A percentile compares a stretch with the other conserved stretches of the same genome.
Conservation (phyloP, 2,888 invertebrate genomes). For the Creontiades dilutus region DNA sequence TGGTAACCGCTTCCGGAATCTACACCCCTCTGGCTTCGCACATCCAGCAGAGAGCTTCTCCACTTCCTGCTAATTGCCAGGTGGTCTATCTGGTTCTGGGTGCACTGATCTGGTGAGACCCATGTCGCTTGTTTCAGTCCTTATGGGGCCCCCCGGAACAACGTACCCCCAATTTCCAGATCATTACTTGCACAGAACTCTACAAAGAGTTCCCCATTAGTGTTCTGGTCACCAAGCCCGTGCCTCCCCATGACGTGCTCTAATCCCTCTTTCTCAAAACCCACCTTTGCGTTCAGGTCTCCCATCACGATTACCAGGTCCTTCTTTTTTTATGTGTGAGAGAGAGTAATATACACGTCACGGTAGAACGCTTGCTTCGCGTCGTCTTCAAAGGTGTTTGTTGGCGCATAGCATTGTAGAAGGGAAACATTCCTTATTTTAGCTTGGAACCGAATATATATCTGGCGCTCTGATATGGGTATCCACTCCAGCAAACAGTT, state of each 20-base stretch:
- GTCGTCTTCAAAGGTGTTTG: conserved; percentile 19
- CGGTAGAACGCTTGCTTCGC: conserved; percentile 22
- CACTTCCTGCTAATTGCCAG: conserved; percentile 69
- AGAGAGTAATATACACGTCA: neutral
- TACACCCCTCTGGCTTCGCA: conserved; percentile 50
- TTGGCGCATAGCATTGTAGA: conserved; percentile 46
- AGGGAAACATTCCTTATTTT: conserved; percentile 15
- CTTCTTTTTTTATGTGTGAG: neutral
- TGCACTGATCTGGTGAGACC: conserved; percentile 71
- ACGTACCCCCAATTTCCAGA: conserved; percentile 43
- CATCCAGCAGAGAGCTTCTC: conserved; percentile 71
- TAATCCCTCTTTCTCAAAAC: conserved; percentile 31
- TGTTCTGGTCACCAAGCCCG: conserved; percentile 33
- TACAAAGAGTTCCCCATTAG: conserved; percentile 41
- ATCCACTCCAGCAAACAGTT: conserved; percentile 65
- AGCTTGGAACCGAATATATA: neutral
- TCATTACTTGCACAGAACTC: conserved; percentile 69
- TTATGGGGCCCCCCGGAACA: conserved; percentile 69
- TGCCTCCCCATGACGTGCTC: conserved; percentile 53
- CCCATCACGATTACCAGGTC: conserved; percentile 35
- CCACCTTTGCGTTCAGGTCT: conserved; percentile 54
- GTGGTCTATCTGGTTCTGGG: conserved; percentile 50
- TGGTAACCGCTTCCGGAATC: conserved; percentile 28
- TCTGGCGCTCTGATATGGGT: conserved; percentile 61
- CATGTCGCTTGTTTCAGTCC: conserved; percentile 72